Conservation (phyloP, 1,140 invertebrate genomes). For the Ceratina japonica region DNA sequence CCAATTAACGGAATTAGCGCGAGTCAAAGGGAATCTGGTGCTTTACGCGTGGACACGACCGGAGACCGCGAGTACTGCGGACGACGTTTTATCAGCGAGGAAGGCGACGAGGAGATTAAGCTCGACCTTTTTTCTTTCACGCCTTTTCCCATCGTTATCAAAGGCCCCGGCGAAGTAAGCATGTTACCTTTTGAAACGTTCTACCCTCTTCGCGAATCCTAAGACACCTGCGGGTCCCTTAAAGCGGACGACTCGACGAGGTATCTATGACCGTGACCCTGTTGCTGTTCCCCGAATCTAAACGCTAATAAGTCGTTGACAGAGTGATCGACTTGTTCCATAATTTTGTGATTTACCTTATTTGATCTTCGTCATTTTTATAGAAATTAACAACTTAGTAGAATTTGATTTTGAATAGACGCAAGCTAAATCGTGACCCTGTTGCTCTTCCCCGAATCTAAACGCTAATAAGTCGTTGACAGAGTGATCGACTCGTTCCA, state of each 20-base stretch:
- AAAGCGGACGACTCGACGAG: background rate
- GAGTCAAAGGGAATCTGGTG: conserved; percentile 52
- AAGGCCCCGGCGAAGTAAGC: conserved; percentile 34
- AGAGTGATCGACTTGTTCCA: conserved; percentile 13
- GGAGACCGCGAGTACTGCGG: conserved; percentile 12
- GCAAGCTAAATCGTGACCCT: no score
- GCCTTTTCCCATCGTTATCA: conserved; percentile 46
- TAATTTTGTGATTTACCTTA: no score
- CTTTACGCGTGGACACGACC: conserved; percentile 28
- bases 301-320: conserved; percentile 10
- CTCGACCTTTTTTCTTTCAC: conserved; percentile 44
- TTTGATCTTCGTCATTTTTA: no score
- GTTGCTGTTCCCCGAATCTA: background rate
- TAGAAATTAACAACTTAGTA: no score
- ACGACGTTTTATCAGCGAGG: conserved; percentile 45
- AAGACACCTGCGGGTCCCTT: background rate
- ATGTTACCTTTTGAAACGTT: conserved; percentile 24
- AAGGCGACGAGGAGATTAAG: conserved; percentile 41
- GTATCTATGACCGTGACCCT: background rate
- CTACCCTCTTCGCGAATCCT: background rate
- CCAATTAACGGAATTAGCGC: conserved; percentile 59
- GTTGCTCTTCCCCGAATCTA: background rate
- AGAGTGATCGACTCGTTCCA: conserved; percentile 12
- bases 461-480: conserved; percentile 10
- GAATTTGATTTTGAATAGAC: no score